Evolutionary conservation across 2,113 vertebrate species (phyloP).

Genomic region (Ameiurus melas): DNA sequence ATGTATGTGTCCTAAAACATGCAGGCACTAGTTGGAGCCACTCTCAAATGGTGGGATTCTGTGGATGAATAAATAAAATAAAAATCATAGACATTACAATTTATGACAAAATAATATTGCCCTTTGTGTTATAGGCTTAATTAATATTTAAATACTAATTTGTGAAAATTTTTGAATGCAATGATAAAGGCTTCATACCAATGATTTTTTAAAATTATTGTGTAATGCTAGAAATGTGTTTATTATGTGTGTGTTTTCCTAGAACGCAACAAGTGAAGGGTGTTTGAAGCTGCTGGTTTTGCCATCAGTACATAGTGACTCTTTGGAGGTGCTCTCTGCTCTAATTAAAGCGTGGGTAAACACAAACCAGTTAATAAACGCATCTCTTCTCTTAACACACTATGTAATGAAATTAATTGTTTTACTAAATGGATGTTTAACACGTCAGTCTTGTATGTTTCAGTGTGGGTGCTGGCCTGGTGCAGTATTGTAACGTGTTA

Average conservation of each 20-base stretch:
- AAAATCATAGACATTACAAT: too few relatives aligned
- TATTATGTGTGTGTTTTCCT: constrained; percentile 25
- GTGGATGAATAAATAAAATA: too few relatives aligned
- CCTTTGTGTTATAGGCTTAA: background rate
- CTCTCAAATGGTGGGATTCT: background rate
- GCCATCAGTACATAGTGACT: constrained; percentile 77
- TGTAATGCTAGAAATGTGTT: background rate
- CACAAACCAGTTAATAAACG: background rate
- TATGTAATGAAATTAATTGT: background rate
- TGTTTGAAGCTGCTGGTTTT: constrained; percentile 79
- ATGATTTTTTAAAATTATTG: background rate
- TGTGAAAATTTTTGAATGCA: background rate
- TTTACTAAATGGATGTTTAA: background rate
- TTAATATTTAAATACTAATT: background rate
- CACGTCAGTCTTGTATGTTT: background rate
- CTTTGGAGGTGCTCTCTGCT: constrained; percentile 78
- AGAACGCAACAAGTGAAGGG: constrained; percentile 84
- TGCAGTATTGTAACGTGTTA: constrained; percentile 77
- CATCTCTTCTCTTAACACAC: background rate
- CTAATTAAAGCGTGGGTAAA: constrained; percentile 82
- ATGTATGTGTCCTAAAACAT: background rate
- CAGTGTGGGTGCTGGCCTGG: constrained; percentile 76
- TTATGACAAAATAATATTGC: background rate
- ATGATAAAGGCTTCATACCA: too few relatives aligned
- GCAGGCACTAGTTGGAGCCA: background rate